Percentiles rank a stretch among this genome's conserved stretches.
Evolutionary conservation across 2,888 invertebrate species (phyloP).

Genomic region (Dugesia japonica): DNA sequence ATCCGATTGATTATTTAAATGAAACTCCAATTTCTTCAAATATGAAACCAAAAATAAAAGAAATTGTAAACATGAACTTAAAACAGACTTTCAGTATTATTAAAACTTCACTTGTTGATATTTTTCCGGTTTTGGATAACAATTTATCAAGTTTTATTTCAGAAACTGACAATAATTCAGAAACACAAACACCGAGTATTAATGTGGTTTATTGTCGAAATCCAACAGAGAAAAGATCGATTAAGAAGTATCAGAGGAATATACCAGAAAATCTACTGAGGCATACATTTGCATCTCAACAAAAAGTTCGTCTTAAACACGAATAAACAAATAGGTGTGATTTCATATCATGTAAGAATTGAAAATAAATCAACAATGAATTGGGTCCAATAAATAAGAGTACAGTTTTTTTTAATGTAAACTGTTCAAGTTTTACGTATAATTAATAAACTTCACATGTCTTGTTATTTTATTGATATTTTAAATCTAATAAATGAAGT

Average conservation of each 20-base stretch:
- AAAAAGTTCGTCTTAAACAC: not conserved
- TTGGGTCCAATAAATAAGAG: not conserved
- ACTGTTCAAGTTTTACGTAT: not conserved
- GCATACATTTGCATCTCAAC: not conserved
- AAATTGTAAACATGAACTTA: not conserved
- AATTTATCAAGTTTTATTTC: not conserved
- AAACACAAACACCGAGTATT: not conserved
- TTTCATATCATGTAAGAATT: not conserved
- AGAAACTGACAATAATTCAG: not conserved
- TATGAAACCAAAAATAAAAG: not conserved
- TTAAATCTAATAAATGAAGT: too few species aligned
- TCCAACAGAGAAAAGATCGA: not conserved
- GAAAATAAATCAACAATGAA: not conserved
- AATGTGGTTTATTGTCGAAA: not conserved
- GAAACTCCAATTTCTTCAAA: not conserved
- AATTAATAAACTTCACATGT: not conserved
- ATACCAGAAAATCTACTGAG: not conserved
- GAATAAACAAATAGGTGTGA: not conserved
- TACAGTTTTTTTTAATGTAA: not conserved
- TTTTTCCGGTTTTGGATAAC: not conserved
- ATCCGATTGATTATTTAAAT: not conserved
- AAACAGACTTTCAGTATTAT: not conserved
- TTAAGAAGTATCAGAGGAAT: not conserved
- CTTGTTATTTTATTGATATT: too few species aligned
- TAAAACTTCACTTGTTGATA: not conserved